A percentile compares a stretch with the other conserved stretches of the same genome.
Conservation (phyloP, 2,113 vertebrate species). For the Cephalopholis sonnerati region DNA sequence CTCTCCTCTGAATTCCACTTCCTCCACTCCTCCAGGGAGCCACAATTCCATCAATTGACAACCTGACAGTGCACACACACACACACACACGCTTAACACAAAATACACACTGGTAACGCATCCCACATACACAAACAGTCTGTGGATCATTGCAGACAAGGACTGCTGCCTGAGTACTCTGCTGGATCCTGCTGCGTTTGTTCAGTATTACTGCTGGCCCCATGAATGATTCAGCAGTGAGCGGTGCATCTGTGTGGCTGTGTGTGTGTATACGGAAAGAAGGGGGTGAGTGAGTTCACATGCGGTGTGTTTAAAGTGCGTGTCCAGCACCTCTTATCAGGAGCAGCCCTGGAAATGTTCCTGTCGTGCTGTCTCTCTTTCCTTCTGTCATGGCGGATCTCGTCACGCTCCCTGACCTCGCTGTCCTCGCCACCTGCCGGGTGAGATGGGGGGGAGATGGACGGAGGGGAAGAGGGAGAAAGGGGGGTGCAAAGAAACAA, state of each 20-base stretch:
- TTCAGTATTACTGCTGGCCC: slow-evolving; percentile 44
- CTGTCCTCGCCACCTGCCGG: slow-evolving; percentile 88
- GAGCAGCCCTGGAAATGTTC: slow-evolving; percentile 95
- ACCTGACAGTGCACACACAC: slow-evolving; percentile 12
- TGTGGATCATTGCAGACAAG: slow-evolving; percentile 32
- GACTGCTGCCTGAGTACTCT: slow-evolving; percentile 14
- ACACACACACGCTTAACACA: neutral
- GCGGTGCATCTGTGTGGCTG: slow-evolving; percentile 6
- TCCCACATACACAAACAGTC: slow-evolving; percentile 24
- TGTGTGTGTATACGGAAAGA: neutral
- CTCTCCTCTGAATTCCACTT: slow-evolving; percentile 44
- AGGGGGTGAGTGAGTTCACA: slow-evolving; percentile 26
- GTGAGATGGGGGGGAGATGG: neutral
- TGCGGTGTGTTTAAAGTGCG: slow-evolving; percentile 53
- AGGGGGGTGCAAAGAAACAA: slow-evolving; percentile 7
- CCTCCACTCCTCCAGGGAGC: slow-evolving; percentile 30
- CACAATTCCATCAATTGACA: slow-evolving; percentile 44
- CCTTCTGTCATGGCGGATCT: slow-evolving; percentile 94
- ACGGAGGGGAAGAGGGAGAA: slow-evolving; percentile 6
- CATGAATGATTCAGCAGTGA: slow-evolving; percentile 66
- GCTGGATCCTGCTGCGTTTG: slow-evolving; percentile 53
- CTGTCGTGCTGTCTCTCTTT: slow-evolving; percentile 96
- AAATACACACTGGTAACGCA: neutral
- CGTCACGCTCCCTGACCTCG: slow-evolving; percentile 94
- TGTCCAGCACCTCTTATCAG: slow-evolving; percentile 92